Base-by-base conservation (phyloP, 2,888 invertebrate species). In the Drosophila longiperda region DNA sequence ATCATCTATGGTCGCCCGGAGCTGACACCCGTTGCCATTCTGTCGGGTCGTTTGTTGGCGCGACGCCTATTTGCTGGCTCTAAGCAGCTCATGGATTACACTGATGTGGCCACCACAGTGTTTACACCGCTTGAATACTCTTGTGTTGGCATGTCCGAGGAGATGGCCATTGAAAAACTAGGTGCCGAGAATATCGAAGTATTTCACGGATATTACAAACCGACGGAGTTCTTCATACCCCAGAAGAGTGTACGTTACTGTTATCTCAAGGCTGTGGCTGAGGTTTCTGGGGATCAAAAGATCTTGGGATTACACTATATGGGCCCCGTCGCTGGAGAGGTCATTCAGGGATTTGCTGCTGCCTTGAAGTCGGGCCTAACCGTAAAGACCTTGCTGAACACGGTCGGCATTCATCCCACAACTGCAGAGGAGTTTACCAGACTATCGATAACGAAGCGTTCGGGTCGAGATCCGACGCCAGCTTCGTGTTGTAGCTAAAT, bases 41-140 rank as follows among this genome's bases (percentile, higher is more conserved):
- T 96, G 89, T 97, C 99, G 32, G 99, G 98, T 34, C 95, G 96
- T 66, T 93, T 98, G 83, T 94, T 99, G 40, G 97, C 98, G 9
- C 94, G 96, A 48, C 94, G 97, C 40, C 92, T 97, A 42, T 96
- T 96, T 91, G 95, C 93, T 3, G 94, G 93, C 67, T 93, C 94
- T 23, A 85, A 89, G 0, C 94, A 95, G 66, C 93, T 94, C 29
- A 97, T 97, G 96, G 97, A 97, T 93, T 97, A 97, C 89, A 94
- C 94, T 0, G 97, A 96, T 93, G 96, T 99, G 1, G 97, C 99
- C 33, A 99, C 99, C 12, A 99, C 99, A 0, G 95, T 99, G 0
- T 99, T 99, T 93, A 98, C 98, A 45, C 99, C 99, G 12, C 92
- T 99, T 29, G 99, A 99, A 94, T 99, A 99, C 92, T 97, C 97